A percentile compares a stretch with the other conserved stretches of the same genome.
These are phyloP conservation scores for Cynaeus angustus DNA, from an alignment of 2,888 invertebrate genomes.

Conservation along the genomic window DNA sequence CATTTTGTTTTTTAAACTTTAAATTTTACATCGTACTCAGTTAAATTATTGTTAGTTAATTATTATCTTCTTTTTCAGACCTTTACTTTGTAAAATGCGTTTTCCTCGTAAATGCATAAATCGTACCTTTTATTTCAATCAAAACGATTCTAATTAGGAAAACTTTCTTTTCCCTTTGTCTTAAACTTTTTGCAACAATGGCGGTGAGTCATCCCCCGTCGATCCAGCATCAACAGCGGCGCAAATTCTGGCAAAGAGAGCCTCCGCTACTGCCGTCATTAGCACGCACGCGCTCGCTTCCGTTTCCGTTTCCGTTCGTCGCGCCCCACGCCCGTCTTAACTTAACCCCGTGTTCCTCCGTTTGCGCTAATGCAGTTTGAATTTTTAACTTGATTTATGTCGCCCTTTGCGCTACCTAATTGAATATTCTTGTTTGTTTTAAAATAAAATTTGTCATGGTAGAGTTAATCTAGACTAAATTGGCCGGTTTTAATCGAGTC, in stretches of 20 bases:
- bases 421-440: constrained; percentile 67
- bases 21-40: no score
- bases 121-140: not conserved
- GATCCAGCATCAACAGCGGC: constrained; percentile 38
- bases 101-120: no score
- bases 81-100: no score
- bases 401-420: constrained; percentile 63
- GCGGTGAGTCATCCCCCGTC: constrained; percentile 40
- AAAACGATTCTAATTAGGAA: not conserved
- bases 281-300: constrained; percentile 71
- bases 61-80: no score
- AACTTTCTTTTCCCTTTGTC: not conserved
- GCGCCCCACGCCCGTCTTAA: constrained; percentile 62
- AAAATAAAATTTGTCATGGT: constrained; percentile 60
- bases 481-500: constrained; percentile 25
- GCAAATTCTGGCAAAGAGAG: constrained; percentile 51
- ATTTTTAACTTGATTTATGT: constrained; percentile 69
- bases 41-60: no score
- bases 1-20: no score
- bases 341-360: constrained; percentile 55
- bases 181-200: constrained; percentile 7
- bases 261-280: constrained; percentile 65
- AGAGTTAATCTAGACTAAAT: constrained; percentile 54
- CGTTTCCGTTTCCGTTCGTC: constrained; percentile 69
- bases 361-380: constrained; percentile 65